Percentiles rank a stretch among this genome's conserved stretches.
Evolutionary conservation across 2,113 vertebrate species (phyloP).

Genomic region (Pseudolaguvia tuberculata): DNA sequence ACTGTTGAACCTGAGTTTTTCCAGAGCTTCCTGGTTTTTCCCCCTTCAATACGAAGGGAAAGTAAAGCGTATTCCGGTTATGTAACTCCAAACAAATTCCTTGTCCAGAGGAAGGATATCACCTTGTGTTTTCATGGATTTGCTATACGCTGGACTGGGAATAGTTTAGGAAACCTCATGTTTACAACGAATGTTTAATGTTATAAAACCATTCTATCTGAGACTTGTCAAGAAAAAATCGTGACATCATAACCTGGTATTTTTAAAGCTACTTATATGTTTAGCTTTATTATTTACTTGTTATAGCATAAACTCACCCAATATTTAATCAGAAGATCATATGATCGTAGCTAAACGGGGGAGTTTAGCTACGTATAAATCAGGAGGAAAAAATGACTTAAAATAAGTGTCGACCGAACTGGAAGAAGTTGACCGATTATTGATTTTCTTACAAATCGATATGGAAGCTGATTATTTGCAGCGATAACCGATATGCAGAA

Average conservation of each 20-base stretch:
- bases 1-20: background rate
- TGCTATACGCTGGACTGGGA: constrained; percentile 35
- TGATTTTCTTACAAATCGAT: no score
- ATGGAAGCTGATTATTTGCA: no score
- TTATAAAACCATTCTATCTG: background rate
- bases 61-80: no score
- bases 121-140: background rate
- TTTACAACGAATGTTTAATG: background rate
- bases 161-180: background rate
- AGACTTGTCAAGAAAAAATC: no score
- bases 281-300: background rate
- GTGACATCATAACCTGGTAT: background rate
- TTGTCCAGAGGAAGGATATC: constrained; percentile 59
- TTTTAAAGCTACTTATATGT: background rate
- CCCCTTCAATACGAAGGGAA: no score
- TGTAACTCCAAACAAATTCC: constrained; percentile 56
- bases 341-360: no score
- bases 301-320: background rate
- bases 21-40: background rate
- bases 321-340: background rate
- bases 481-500: no score
- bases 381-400: no score
- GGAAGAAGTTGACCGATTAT: background rate
- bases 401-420: no score
- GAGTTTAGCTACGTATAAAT: no score